Base-by-base conservation (phyloP, 2,888 invertebrate species). In the Lucinisca nassula region DNA sequence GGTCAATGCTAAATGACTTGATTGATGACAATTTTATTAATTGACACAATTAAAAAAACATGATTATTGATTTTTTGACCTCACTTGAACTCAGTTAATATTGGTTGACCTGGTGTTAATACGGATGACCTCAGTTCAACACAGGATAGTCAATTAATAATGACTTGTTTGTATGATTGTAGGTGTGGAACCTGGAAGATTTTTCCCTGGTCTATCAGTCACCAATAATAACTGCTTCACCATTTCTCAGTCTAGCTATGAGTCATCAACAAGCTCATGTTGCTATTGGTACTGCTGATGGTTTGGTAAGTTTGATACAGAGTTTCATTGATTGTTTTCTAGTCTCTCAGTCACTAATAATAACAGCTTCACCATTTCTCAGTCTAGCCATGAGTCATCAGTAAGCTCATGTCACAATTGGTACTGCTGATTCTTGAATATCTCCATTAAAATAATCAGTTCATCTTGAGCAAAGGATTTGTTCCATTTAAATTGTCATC, bases 201-300 rank as follows among this genome's bases (percentile, higher is more conserved):
- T 83, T 91, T 0, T 89, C 91, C 6, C 84, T 95, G 35, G 88
- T 96, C 10, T 95, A 95, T 90, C 95, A 95, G 89, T 95, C 95
- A 21, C 89, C 93, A 0, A 94, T 95, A 51, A 88, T 95, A 40
- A 93, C 95, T 17, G 92, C 95, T 6, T 95, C 95, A 12, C 95
- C 95, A 3, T 95, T 96, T 61, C 93, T 95, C 58, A 92, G 93
- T 82, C 45, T 96, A 27, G 90, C 93, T 10, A 95, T 96, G 96
- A 94, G 93, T 89, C 89, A 91, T 14, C 58, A 87, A 40, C 87
- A 92, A 24, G 93, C 95, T 14, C 93, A 93, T 27, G 92, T 95
- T 74, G 93, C 94, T 30, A 88, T 95, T 40, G 96, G 95, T 30
- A 92, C 95, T 27, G 92, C 95, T 21, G 95, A 95, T 89, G 95